phyloP scores from a whole-genome alignment of 1,140 invertebrate species.

The Neodiprion fabricii region DNA sequence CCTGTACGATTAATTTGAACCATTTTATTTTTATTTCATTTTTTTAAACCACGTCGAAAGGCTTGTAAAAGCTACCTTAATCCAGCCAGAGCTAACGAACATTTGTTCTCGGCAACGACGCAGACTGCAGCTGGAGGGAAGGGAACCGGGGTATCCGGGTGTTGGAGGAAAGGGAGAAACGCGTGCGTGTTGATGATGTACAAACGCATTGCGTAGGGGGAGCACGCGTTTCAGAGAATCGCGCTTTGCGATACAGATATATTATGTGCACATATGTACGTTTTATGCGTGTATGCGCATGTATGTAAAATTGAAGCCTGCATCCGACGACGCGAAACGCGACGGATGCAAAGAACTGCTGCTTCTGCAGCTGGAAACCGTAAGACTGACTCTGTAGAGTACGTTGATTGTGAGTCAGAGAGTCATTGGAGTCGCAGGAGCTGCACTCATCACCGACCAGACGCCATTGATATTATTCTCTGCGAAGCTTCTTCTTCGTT shows the following conservation, averaged over 20 bases:
- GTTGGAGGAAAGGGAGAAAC: not conserved
- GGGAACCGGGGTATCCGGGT: too few relatives aligned
- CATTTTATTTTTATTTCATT: too few relatives aligned
- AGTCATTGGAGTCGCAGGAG: too few relatives aligned
- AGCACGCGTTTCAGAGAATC: not conserved
- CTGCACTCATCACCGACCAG: not conserved
- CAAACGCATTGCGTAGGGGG: too few relatives aligned
- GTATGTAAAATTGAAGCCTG: too few relatives aligned
- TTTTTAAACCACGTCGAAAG: too few relatives aligned
- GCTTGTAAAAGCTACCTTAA: too few relatives aligned
- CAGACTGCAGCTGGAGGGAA: not conserved
- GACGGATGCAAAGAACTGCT: not conserved
- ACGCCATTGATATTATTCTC: not conserved
- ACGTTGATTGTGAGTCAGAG: too few relatives aligned
- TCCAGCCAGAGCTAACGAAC: conserved; percentile 24
- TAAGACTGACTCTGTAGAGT: not conserved
- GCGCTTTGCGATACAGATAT: not conserved
- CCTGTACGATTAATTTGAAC: too few relatives aligned
- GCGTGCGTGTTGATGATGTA: not conserved
- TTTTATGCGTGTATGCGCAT: too few relatives aligned
- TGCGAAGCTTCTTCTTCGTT: not conserved
- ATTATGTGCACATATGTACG: too few relatives aligned
- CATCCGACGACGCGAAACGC: not conserved
- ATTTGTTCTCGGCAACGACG: conserved; percentile 12
- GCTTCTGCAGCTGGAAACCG: not conserved